Conservation (phyloP, 1,140 invertebrate species). For the Gerris buenoi region DNA sequence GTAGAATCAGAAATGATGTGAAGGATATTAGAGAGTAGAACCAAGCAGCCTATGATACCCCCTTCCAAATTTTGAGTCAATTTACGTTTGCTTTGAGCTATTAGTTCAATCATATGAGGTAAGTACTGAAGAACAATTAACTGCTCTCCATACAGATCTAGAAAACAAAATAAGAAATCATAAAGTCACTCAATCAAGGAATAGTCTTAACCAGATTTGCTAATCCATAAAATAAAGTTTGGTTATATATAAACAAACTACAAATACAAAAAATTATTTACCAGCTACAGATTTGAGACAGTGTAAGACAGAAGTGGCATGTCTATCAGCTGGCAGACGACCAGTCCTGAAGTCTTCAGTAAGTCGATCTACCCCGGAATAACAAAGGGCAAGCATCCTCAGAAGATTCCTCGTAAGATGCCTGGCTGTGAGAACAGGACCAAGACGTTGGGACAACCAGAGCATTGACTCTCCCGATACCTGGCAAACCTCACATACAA, state of each 20-base stretch:
- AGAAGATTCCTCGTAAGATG: conserved; percentile 81
- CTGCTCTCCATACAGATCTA: conserved; percentile 83
- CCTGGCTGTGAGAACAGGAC: conserved; percentile 80
- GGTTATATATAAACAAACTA: conserved; percentile 7
- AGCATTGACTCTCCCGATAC: conserved; percentile 80
- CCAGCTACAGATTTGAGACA: conserved; percentile 72
- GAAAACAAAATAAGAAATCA: too few species aligned
- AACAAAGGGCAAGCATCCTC: conserved; percentile 85
- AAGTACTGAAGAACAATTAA: conserved; percentile 88
- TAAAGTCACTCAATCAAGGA: too few species aligned
- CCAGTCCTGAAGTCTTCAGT: conserved; percentile 25
- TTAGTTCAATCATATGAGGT: conserved; percentile 73
- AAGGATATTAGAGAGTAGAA: conserved; percentile 51
- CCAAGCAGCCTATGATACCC: conserved; percentile 68
- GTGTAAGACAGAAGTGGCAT: conserved; percentile 68
- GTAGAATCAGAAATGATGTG: conserved; percentile 59
- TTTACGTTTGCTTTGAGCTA: conserved; percentile 55
- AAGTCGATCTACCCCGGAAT: conserved; percentile 70
- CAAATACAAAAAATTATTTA: conserved; percentile 30
- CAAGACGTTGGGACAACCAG: conserved; percentile 84
- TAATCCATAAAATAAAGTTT: conserved; percentile 8
- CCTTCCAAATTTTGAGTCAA: conserved; percentile 72
- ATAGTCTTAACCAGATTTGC: too few species aligned
- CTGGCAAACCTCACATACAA: conserved; percentile 51
- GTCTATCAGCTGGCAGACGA: conserved; percentile 54